Conservation (phyloP, 1,140 invertebrate species). For the Drosophila sulfurigaster region DNA sequence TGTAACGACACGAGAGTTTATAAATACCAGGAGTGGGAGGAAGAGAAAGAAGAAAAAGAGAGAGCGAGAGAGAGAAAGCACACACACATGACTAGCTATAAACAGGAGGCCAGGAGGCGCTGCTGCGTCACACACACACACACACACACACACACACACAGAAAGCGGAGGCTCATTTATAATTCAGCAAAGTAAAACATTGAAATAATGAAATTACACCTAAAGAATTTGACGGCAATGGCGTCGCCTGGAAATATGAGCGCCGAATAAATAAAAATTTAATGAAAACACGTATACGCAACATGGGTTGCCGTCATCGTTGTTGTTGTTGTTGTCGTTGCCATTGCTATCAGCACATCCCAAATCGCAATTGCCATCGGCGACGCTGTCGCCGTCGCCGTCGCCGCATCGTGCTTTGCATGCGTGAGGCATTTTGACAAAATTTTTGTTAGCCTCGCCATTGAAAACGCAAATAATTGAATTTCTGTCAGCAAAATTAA, state of each 20-base stretch:
- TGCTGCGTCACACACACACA: constrained; percentile 39
- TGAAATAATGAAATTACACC: constrained; percentile 82
- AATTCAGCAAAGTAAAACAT: constrained; percentile 81
- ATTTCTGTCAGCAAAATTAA: constrained; percentile 74
- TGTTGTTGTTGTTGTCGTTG: constrained; percentile 1
- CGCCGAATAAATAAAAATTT: constrained; percentile 78
- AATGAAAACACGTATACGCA: constrained; percentile 80
- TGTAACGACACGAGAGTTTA: constrained; percentile 31
- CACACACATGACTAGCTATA: constrained; percentile 73
- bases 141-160: constrained; percentile 37
- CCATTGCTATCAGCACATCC: neutral
- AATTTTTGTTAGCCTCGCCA: constrained; percentile 50
- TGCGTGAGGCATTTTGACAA: constrained; percentile 66
- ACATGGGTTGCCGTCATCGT: constrained; percentile 38
- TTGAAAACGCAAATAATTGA: constrained; percentile 73
- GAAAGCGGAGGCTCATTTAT: constrained; percentile 64
- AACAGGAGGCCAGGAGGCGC: constrained; percentile 47
- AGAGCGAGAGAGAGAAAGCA: neutral
- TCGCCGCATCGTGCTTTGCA: constrained; percentile 34
- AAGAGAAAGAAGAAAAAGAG: neutral
- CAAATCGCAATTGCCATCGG: neutral
- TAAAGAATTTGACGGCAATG: constrained; percentile 67
- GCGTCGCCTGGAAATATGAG: constrained; percentile 63
- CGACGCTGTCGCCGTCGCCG: neutral
- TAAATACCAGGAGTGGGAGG: neutral